phyloP scores from a whole-genome alignment of 2,113 vertebrate genomes.

The Paralichthys olivaceus region DNA sequence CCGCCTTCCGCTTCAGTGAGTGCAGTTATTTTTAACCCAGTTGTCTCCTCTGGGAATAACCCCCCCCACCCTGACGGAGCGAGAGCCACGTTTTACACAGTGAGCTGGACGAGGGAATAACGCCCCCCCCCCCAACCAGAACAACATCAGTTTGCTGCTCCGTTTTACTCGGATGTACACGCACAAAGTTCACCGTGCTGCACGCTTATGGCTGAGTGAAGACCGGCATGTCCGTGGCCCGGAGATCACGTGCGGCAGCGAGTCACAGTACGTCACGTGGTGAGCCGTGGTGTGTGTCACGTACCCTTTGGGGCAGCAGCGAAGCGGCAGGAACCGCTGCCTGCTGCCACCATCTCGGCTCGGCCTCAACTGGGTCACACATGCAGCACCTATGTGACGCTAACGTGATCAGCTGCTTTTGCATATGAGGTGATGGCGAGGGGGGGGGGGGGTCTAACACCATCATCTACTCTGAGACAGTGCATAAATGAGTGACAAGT shows the following conservation, averaged over 20 bases:
- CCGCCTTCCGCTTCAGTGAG: constrained; percentile 30
- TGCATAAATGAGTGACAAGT: neutral
- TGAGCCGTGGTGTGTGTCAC: constrained; percentile 44
- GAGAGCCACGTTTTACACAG: neutral
- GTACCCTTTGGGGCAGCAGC: constrained; percentile 29
- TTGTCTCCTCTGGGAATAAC: constrained; percentile 36
- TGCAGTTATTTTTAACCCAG: constrained; percentile 53
- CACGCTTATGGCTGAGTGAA: neutral
- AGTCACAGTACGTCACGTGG: constrained; percentile 46
- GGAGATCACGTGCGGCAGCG: constrained; percentile 15
- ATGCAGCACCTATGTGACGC: constrained; percentile 20
- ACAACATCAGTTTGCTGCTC: too few relatives aligned
- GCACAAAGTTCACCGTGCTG: neutral
- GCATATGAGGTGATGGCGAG: neutral
- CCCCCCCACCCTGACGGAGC: neutral
- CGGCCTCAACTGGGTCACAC: constrained; percentile 59
- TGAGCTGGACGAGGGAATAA: constrained; percentile 9
- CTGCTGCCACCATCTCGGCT: constrained; percentile 28
- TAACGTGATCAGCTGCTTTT: constrained; percentile 30
- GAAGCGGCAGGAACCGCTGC: constrained; percentile 20
- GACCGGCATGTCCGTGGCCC: neutral
- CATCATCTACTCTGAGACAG: neutral
- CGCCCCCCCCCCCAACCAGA: constrained; percentile 1
- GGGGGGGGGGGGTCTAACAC: neutral
- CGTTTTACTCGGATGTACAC: too few relatives aligned